A percentile compares a stretch with the other conserved stretches of the same genome.
phyloP scores from a whole-genome alignment of 2,113 vertebrate species.

The Phocoena phocoena region DNA sequence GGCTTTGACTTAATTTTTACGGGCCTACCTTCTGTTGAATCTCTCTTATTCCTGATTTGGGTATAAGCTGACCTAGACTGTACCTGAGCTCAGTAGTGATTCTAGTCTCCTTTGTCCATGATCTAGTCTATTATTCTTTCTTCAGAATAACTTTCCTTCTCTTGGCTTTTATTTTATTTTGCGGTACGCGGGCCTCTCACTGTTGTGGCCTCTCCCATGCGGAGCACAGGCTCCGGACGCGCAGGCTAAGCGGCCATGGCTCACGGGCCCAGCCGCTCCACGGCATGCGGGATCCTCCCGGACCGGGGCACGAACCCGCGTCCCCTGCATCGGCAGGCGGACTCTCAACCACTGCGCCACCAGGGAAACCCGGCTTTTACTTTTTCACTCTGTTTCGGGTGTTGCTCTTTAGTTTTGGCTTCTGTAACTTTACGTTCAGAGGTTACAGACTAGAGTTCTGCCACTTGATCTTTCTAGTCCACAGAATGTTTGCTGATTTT shows the following conservation, averaged over 20 bases:
- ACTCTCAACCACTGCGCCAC: too few species aligned
- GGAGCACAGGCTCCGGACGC: too few species aligned
- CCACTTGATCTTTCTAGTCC: background rate
- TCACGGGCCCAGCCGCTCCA: too few species aligned
- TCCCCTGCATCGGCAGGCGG: too few species aligned
- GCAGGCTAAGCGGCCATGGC: too few species aligned
- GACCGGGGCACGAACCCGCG: too few species aligned
- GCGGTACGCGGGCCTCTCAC: too few species aligned
- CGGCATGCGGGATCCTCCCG: too few species aligned
- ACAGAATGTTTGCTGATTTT: background rate
- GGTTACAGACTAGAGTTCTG: background rate
- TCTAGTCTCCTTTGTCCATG: background rate
- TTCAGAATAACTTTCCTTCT: background rate
- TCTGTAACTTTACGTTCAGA: background rate
- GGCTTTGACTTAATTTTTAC: background rate
- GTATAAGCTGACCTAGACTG: background rate
- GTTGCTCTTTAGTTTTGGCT: background rate
- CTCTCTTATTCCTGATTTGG: background rate
- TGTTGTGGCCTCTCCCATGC: too few species aligned
- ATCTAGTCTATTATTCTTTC: background rate
- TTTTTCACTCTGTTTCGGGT: background rate
- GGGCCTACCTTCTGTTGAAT: background rate
- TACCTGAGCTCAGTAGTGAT: background rate
- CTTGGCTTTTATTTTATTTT: background rate
- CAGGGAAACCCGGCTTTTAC: background rate